Conservation (phyloP, 2,113 vertebrate species). For the Chinchilla lanigera region DNA sequence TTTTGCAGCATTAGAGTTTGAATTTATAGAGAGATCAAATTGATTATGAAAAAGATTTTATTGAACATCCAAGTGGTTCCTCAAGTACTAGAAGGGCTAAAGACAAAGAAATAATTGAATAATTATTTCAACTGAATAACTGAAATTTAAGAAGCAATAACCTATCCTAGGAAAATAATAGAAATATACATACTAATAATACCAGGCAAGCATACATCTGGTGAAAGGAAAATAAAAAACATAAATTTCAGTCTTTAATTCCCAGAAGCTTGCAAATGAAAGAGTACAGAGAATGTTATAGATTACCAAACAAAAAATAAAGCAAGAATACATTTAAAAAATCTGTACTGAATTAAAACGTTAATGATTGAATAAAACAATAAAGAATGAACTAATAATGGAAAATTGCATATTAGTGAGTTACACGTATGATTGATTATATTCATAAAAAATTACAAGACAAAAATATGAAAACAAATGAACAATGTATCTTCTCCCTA, state of each 20-base stretch:
- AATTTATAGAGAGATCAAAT: background rate
- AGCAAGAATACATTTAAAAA: background rate
- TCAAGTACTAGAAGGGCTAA: background rate
- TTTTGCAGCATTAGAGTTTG: background rate
- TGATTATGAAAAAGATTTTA: background rate
- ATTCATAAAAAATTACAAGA: slow-evolving; percentile 22
- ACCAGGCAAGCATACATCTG: background rate
- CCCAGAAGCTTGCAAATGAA: background rate
- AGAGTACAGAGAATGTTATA: background rate
- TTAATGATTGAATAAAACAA: slow-evolving; percentile 2
- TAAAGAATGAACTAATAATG: background rate
- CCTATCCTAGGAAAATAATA: background rate
- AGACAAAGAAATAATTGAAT: background rate
- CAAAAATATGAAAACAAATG: background rate
- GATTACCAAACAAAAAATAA: background rate
- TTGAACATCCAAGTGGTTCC: background rate
- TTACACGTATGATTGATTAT: background rate
- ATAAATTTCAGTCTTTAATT: background rate
- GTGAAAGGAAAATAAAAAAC: background rate
- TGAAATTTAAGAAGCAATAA: background rate
- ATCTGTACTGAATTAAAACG: background rate
- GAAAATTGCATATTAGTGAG: background rate
- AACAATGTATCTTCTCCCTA: background rate
- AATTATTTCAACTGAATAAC: no score
- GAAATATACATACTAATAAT: background rate